Evolutionary conservation across 2,113 vertebrate species (phyloP).

Genomic region (Hippocampus zosterae): DNA sequence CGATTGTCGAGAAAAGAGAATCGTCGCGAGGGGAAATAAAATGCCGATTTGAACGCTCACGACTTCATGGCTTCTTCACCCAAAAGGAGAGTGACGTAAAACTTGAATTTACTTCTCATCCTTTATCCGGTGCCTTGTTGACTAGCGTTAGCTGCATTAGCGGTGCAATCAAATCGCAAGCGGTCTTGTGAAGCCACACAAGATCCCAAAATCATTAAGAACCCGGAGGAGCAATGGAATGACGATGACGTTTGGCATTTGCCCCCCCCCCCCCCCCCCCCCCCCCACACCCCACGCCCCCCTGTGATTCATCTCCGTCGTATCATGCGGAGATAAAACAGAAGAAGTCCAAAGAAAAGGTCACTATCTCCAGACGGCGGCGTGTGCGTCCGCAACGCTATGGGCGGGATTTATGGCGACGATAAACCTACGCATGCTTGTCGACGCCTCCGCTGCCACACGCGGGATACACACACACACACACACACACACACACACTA

Average conservation of each 20-base stretch:
- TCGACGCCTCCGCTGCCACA: conserved; percentile 49
- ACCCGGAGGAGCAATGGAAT: conserved; percentile 24
- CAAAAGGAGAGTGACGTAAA: too few species aligned
- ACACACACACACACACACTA: conserved; percentile 36
- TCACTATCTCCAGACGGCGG: conserved; percentile 35
- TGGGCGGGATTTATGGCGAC: conserved; percentile 64
- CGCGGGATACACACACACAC: conserved; percentile 8
- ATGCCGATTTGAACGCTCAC: not conserved
- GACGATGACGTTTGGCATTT: conserved; percentile 42
- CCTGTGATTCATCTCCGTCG: conserved; percentile 27
- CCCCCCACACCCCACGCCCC: not conserved
- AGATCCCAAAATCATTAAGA: conserved; percentile 38
- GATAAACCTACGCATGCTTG: conserved; percentile 59
- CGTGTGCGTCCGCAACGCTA: conserved; percentile 27
- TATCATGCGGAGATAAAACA: conserved; percentile 24
- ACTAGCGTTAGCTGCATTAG: too few species aligned
- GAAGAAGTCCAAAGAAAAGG: conserved; percentile 49
- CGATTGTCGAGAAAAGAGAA: not conserved
- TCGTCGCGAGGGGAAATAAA: not conserved
- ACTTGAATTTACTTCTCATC: not conserved
- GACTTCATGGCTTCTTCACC: not conserved
- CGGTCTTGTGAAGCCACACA: not conserved
- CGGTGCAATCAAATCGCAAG: not conserved
- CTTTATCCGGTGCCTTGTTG: not conserved
- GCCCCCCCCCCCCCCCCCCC: conserved; percentile 14